Percentiles rank a stretch among this genome's conserved stretches.
These are phyloP conservation scores for Ardeotis arabs DNA, from an alignment of 2,113 vertebrate genomes.

Conservation along the genomic window DNA sequence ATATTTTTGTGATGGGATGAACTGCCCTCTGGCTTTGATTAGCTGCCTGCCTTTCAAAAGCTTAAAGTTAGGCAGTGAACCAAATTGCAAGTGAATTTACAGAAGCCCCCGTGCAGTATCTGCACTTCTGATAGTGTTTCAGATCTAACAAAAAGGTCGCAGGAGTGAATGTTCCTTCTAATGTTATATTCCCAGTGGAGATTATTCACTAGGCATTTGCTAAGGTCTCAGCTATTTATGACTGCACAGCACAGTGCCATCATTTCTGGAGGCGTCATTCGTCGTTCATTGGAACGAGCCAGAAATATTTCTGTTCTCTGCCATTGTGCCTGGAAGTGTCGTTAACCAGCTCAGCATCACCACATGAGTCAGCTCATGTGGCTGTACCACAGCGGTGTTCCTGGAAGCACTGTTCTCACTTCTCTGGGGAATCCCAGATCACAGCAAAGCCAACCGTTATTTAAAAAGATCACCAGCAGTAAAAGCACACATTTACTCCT, in stretches of 20 bases:
- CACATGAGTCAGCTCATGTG: neutral
- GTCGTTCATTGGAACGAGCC: neutral
- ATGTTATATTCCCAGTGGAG: neutral
- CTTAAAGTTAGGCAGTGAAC: neutral
- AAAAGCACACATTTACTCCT: neutral
- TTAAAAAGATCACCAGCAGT: neutral
- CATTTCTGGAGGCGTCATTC: neutral
- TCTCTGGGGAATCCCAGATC: neutral
- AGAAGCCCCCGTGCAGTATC: neutral
- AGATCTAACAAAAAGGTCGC: neutral
- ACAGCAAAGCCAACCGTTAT: neutral
- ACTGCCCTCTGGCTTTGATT: neutral
- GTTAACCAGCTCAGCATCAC: neutral
- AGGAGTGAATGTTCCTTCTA: neutral
- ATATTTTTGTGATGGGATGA: neutral
- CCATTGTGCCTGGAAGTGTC: neutral
- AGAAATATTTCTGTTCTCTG: neutral
- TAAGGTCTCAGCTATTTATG: neutral
- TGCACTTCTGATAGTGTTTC: neutral
- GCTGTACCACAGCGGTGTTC: accelerated
- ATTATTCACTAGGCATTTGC: neutral
- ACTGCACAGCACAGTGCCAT: neutral
- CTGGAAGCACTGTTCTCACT: neutral
- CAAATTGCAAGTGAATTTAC: neutral
- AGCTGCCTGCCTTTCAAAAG: neutral